Evolutionary conservation across 2,113 vertebrate species (phyloP).

Genomic region (Craseonycteris thonglongyai): DNA sequence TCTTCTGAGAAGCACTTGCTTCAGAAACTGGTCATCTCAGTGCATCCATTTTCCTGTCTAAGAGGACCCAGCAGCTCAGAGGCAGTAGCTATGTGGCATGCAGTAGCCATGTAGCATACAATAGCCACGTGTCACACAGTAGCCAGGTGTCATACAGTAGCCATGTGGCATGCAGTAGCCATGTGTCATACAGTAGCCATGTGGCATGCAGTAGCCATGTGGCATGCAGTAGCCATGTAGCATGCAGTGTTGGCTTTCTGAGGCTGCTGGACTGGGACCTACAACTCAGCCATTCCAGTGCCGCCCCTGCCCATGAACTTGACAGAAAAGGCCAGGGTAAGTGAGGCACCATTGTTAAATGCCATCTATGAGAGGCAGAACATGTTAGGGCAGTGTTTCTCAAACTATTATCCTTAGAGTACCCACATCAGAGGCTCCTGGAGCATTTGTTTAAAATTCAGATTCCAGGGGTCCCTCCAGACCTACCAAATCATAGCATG

Average conservation of each 20-base stretch:
- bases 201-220: too few species aligned
- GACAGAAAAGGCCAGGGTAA: not conserved
- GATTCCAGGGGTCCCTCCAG: not conserved
- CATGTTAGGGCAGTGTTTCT: not conserved
- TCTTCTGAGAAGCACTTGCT: not conserved
- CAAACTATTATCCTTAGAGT: not conserved
- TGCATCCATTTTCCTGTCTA: not conserved
- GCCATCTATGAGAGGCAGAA: not conserved
- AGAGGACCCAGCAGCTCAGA: not conserved
- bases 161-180: too few species aligned
- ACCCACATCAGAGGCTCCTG: not conserved
- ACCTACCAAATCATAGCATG: too few species aligned
- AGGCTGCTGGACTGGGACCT: not conserved
- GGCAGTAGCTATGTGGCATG: accelerated
- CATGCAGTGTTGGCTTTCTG: not conserved
- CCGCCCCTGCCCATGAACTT: not conserved
- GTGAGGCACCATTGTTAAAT: not conserved
- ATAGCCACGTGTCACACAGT: too few species aligned
- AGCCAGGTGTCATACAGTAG: too few species aligned
- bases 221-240: too few species aligned
- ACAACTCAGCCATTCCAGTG: not conserved
- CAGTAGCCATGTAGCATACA: accelerated
- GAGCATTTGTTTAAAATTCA: not conserved
- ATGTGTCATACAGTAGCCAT: too few species aligned
- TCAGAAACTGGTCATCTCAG: too few species aligned